Conservation (phyloP, 2,113 vertebrate genomes). For the Morone saxatilis region DNA sequence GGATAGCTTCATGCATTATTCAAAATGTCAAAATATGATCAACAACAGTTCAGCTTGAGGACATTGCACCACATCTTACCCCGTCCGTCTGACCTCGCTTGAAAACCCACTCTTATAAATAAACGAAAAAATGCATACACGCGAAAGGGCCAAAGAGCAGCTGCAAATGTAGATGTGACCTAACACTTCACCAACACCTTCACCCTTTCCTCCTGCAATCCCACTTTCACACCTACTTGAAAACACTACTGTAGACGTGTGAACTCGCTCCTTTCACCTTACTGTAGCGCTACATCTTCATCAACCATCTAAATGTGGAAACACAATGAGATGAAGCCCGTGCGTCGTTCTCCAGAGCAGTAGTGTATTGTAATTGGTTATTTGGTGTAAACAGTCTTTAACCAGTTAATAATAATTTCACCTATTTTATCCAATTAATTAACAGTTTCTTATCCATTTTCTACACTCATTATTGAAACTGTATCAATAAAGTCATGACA, state of each 20-base stretch:
- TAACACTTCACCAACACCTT: conserved; percentile 35
- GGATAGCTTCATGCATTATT: not conserved
- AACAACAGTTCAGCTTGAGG: not conserved
- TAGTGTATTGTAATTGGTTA: not conserved
- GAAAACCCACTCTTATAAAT: not conserved
- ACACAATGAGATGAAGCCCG: not conserved
- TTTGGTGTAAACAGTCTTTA: not conserved
- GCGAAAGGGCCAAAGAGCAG: conserved; percentile 22
- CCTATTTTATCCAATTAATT: not conserved
- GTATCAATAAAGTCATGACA: not conserved
- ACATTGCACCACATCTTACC: not conserved
- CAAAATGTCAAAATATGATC: not conserved
- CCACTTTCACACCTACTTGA: conserved; percentile 50
- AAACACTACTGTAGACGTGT: conserved; percentile 29
- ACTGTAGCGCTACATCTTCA: conserved; percentile 16
- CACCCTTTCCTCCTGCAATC: conserved; percentile 14
- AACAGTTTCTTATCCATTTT: not conserved
- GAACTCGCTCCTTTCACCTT: conserved; percentile 26
- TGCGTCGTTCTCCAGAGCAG: not conserved
- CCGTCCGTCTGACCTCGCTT: not conserved
- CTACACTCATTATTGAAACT: not conserved
- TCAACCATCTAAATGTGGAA: conserved; percentile 44
- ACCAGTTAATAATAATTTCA: not conserved
- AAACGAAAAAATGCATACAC: not conserved
- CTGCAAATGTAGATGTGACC: conserved; percentile 50